Base-by-base conservation (phyloP, 2,888 invertebrate species). In the Ellobium chinense region DNA sequence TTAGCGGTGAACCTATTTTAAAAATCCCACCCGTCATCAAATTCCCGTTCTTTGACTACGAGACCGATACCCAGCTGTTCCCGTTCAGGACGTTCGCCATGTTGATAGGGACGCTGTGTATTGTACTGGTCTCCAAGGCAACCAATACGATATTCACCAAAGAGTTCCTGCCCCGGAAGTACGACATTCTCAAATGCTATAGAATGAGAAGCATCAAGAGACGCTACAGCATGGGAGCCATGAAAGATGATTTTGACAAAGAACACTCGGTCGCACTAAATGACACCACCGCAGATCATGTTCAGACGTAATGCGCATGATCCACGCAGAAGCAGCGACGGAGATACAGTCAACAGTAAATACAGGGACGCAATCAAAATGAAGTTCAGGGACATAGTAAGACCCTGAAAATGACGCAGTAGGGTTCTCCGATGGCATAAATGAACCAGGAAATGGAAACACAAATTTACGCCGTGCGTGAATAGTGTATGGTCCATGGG, bases 1-100 rank as follows among this genome's bases (percentile, higher is more conserved):
- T 96, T 0, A 98, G 98, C 0, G 97, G 98, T 0, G 98, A 99
- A 93, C 95, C 96, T 76, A 93, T 97, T 87, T 94, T 99, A 91
- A 96, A 96, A 0, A 56, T 88, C 3, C 85, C 85, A 0, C 70
- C 84, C 1, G 31, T 70, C 5, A 72, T 88, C 9, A 78, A 83
- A 29, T 87, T 79, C 70, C 88, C 88, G 7, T 72, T 77, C 12
- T 86, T 83, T 73, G 83, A 85, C 56, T 79, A 74, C 12, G 78
- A 39, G 12, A 56, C 62, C 7, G 82, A 82, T n/a, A 34, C 37
- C 1, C 87, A 87, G 75, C 37, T 84, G 12, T 88, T 88, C 63
- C 88, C 88, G 1, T 87, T 84, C 78, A 82, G 86, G 37, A 86
- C 87, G 2, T 82, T 87, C 31, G 54, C 82, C 58, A 87, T 88